Percentiles rank a stretch among this genome's conserved stretches.
These are phyloP conservation scores for Acanthosepion esculentum DNA, from an alignment of 2,888 invertebrate species.

Conservation along the genomic window DNA sequence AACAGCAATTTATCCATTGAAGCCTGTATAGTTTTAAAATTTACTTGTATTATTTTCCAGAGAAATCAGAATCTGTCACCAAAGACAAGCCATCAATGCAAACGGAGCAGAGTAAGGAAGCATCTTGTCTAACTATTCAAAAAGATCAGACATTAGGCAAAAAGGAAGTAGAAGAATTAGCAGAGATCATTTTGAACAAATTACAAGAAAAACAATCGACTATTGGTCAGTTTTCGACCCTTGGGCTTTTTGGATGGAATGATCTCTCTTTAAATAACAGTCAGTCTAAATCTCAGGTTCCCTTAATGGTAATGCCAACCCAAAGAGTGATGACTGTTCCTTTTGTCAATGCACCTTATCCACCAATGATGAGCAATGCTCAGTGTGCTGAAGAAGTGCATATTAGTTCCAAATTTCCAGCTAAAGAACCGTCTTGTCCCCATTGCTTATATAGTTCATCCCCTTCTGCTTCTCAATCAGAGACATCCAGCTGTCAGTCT, in stretches of 20 bases:
- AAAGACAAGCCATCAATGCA: neutral
- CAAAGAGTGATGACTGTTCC: neutral
- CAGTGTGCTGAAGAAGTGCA: neutral
- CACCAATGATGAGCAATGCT: neutral
- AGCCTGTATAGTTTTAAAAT: neutral
- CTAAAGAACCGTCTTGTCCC: neutral
- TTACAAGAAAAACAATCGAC: constrained; percentile 13
- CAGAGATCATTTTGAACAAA: constrained; percentile 34
- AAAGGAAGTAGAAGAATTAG: constrained; percentile 14
- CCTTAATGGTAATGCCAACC: neutral
- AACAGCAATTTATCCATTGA: too few relatives aligned
- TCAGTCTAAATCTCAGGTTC: neutral
- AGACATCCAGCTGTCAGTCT: neutral
- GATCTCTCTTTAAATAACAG: neutral
- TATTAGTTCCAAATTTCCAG: neutral
- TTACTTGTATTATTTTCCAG: neutral
- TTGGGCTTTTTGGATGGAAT: neutral
- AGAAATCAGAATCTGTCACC: neutral
- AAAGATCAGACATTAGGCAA: neutral
- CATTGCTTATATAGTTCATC: neutral
- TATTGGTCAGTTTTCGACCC: neutral
- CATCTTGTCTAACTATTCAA: neutral
- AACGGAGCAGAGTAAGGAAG: neutral
- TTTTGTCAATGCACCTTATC: neutral
- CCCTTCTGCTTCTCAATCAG: neutral